phyloP scores from a whole-genome alignment of 2,888 invertebrate species.

The Melikaiella ostensackeni region DNA sequence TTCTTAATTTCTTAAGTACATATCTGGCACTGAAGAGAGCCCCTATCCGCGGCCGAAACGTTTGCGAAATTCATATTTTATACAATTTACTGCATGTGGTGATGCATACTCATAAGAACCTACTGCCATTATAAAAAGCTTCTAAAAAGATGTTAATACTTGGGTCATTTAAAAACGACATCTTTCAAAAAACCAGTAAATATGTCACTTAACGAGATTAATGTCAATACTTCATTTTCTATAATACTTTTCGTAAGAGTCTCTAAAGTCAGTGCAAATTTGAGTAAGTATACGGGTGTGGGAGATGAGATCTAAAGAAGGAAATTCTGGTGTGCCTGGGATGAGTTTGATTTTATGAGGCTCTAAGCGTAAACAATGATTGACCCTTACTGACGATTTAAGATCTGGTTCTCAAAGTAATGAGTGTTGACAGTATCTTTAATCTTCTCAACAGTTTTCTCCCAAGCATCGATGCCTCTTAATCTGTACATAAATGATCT shows the following conservation, averaged over 20 bases:
- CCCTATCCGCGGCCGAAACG: too few relatives aligned
- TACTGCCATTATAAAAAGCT: too few relatives aligned
- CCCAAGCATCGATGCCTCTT: neutral
- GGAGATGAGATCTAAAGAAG: neutral
- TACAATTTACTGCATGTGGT: too few relatives aligned
- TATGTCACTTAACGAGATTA: too few relatives aligned
- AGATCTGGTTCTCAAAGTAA: constrained; percentile 24
- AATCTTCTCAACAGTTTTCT: neutral
- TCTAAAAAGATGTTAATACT: too few relatives aligned
- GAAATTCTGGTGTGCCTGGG: neutral
- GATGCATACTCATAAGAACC: too few relatives aligned
- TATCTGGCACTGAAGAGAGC: too few relatives aligned
- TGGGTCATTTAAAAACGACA: too few relatives aligned
- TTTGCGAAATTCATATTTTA: too few relatives aligned
- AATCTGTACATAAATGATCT: neutral
- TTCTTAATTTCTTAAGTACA: too few relatives aligned
- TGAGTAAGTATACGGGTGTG: neutral
- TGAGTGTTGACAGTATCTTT: constrained; percentile 24
- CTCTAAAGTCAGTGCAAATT: neutral
- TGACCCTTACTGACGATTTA: constrained; percentile 40
- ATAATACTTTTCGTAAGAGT: neutral
- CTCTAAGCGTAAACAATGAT: constrained; percentile 47
- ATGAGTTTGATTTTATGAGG: constrained; percentile 48
- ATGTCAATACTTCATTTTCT: too few relatives aligned
- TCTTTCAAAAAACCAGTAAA: too few relatives aligned